Base-by-base conservation (phyloP, 2,113 vertebrate genomes). In the Pipa parva region DNA sequence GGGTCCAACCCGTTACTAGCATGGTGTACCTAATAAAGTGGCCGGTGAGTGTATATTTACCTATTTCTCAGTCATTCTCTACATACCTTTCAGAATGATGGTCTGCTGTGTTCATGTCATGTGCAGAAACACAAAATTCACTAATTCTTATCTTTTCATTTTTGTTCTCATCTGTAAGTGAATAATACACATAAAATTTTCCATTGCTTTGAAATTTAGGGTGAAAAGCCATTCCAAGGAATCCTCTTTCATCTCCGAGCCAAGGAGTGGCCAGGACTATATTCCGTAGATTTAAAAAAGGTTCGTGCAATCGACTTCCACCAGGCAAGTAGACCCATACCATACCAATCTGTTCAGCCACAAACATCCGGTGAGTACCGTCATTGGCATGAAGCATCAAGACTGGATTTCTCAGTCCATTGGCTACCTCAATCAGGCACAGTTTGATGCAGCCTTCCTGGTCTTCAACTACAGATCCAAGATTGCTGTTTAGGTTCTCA, bases 151-250 rank as follows among this genome's bases (percentile, higher is more conserved):
- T 78, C 66, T 88, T 92, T 60, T 92, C 90, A 66, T 81, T 75
- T 65, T 64, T 37, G 22, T 80, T 76, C 71, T 84, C 80, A 72
- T 75, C 79, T 74, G 84, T 59, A 20, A 87, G 79, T 0, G 89
- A 92, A 63, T 95, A 93, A 76, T 89, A 93, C 64, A 94, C 77
- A 42, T 86, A 97, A 75, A 97, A 90, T 60, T 88, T 89, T 2
- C 86, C 77, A 0, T 92, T 97, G 62, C 54, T n/a, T 17, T 68
- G 76, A 77, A 91, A 90, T 27, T 74, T 76, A 4, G 90, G 90
- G 13, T 95, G 90, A 59, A 95, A 93, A 39, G 88, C 88, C 84
- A 95, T 80, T 2, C 90, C 89, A 71, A 95, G 75, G 72, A 95
- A 92, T 5, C 90, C 92, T 12, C 90, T 85, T 76, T 94, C 91